Evolutionary conservation across 2,888 invertebrate species (phyloP).

Genomic region (Tenthredo distinguenda): DNA sequence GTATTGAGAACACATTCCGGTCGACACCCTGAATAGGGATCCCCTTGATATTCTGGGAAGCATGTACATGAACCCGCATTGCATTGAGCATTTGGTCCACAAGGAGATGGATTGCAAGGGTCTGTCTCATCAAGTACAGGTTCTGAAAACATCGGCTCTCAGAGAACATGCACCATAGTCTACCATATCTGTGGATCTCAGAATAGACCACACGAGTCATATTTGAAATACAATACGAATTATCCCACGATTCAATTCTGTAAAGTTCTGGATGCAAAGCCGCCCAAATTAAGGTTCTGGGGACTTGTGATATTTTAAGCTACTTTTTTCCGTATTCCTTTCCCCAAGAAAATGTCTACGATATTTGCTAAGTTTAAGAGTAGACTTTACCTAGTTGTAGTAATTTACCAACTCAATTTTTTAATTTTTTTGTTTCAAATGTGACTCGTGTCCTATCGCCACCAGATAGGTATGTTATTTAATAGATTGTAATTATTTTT

Average conservation of each 20-base stretch:
- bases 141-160: slow-evolving; percentile 17
- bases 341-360: neutral
- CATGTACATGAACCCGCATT: slow-evolving; percentile 75
- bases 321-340: neutral
- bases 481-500: neutral
- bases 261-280: neutral
- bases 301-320: neutral
- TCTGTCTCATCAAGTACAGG: slow-evolving; percentile 58
- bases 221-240: neutral
- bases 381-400: neutral
- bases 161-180: neutral
- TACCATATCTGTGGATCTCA: neutral
- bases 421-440: neutral
- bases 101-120: slow-evolving; percentile 72
- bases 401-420: neutral
- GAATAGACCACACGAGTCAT: neutral
- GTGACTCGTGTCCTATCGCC: neutral
- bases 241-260: neutral
- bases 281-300: neutral
- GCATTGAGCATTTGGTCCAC: slow-evolving; percentile 75
- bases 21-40: slow-evolving; percentile 75
- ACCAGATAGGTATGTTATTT: neutral
- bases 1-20: slow-evolving; percentile 78
- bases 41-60: slow-evolving; percentile 74
- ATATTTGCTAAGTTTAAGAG: neutral